Evolutionary conservation across 1,140 invertebrate species (phyloP).

Genomic region (Andrena cerasifolii): DNA sequence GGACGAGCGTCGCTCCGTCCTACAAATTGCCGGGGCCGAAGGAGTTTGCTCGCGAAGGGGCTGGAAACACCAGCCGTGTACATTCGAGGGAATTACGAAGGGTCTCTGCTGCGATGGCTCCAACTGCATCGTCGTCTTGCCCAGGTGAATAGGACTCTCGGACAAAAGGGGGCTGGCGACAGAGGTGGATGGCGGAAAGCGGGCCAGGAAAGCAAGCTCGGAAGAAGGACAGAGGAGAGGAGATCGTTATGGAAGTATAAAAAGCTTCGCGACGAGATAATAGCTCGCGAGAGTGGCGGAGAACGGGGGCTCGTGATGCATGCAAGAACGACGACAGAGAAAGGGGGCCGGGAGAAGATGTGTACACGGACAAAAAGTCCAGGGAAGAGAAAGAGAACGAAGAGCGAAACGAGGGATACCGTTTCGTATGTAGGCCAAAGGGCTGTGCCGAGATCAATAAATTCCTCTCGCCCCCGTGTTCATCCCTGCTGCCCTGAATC

Average conservation of each 20-base stretch:
- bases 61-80: constrained; percentile 12
- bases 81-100: constrained; percentile 25
- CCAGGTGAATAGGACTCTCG: constrained; percentile 29
- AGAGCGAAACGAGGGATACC: constrained; percentile 47
- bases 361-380: constrained; percentile 36
- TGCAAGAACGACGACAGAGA: constrained; percentile 34
- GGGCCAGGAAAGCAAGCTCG: constrained; percentile 39
- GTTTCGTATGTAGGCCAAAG: constrained; percentile 72
- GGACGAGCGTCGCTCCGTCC: neutral
- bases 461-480: constrained; percentile 40
- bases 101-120: no score
- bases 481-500: constrained; percentile 9
- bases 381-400: constrained; percentile 35
- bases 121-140: neutral
- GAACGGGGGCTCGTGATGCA: constrained; percentile 25
- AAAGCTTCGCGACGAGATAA: constrained; percentile 55
- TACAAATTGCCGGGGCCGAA: neutral
- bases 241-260: constrained; percentile 53
- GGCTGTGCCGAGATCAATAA: constrained; percentile 67
- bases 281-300: constrained; percentile 34
- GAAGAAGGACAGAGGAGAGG: constrained; percentile 30
- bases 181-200: constrained; percentile 33
- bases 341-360: constrained; percentile 30
- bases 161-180: neutral
- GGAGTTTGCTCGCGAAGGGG: neutral